Evolutionary conservation across 1,140 invertebrate genomes (phyloP), one percentile per base, ranked within the genome.

Genomic region (Antheraea mylitta): DNA sequence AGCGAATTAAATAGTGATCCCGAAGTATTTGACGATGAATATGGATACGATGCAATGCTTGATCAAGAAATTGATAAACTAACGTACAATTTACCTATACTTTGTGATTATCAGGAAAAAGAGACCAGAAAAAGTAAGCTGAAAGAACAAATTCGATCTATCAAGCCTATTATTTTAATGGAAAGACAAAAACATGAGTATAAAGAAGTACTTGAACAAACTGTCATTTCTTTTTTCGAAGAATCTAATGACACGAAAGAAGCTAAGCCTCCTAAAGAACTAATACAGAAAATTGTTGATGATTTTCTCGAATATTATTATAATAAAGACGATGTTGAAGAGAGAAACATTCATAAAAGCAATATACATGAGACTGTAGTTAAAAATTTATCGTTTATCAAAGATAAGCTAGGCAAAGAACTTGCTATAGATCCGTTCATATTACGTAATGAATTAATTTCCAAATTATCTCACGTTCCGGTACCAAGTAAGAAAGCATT

Each of bases 1-100:
- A 78, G 75, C 62, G 76, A 85, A 76, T 67, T 85, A 10, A 85
- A 83, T 66, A 72, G 71, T 48, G 72, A 80, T 73, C 65, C 77
- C 9, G 72, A 75, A 72, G 75, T 75, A 10, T 82, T 81, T 61
- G 63, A 76, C 42, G 70, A 83, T 65, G 73, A 83, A 65, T 48
- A 71, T n/a, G 60, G 78, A 9, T 83, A 81, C 58, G 65, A 74
- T 38, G 66, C 63, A 18, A 59, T 79, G 8, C 67, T 85, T 22
- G 76, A 81, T 67, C 70, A 80, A 66, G 81, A 79, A 76, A 19
- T 85, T 61, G 79, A 83, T 37, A 71, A 64, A 59, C 13, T 80
- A 22, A 30, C 81, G n/a, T 19, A 58, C 7, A 66, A 66, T 30
- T 60, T 85, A 13, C 79, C 80, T 10, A 37, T 53, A 18, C 67